Percentiles rank a stretch among this genome's conserved stretches.
Evolutionary conservation across 2,888 invertebrate genomes (phyloP).

Genomic region (Lingula anatina): DNA sequence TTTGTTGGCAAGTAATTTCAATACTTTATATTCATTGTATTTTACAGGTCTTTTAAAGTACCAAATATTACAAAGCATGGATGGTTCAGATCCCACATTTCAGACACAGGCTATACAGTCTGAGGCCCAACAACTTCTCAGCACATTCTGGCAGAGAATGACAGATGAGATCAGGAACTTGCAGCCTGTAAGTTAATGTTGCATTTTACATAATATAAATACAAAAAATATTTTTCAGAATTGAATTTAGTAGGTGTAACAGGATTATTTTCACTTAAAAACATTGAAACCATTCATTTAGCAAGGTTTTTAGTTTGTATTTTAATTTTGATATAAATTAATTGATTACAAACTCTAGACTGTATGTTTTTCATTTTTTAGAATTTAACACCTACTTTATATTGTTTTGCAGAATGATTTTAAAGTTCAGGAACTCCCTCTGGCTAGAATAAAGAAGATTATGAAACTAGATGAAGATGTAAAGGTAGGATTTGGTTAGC

Average conservation of each 20-base stretch:
- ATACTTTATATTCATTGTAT: too few species aligned
- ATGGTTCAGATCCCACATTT: too few species aligned
- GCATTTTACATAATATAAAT: too few species aligned
- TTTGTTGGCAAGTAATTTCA: too few species aligned
- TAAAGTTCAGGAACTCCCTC: constrained; percentile 86
- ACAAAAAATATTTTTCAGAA: background rate
- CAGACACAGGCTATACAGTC: too few species aligned
- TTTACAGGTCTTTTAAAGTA: too few species aligned
- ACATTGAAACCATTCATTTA: background rate
- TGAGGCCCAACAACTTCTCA: constrained; percentile 31
- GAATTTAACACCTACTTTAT: too few species aligned
- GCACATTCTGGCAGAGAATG: constrained; percentile 36
- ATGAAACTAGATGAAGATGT: constrained; percentile 99
- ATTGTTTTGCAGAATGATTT: constrained; percentile 57
- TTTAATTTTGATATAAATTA: background rate
- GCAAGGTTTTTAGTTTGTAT: background rate
- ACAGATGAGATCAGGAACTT: constrained; percentile 28
- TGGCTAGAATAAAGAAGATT: constrained; percentile 97
- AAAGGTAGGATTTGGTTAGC: too few species aligned
- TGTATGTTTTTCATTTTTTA: too few species aligned
- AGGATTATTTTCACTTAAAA: background rate
- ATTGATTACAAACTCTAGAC: too few species aligned
- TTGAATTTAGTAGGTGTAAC: background rate
- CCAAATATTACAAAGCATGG: too few species aligned
- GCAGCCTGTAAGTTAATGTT: constrained; percentile 19